Percentiles rank a stretch among this genome's conserved stretches.
phyloP scores from a whole-genome alignment of 2,113 vertebrate species.

The Mustela lutreola region DNA sequence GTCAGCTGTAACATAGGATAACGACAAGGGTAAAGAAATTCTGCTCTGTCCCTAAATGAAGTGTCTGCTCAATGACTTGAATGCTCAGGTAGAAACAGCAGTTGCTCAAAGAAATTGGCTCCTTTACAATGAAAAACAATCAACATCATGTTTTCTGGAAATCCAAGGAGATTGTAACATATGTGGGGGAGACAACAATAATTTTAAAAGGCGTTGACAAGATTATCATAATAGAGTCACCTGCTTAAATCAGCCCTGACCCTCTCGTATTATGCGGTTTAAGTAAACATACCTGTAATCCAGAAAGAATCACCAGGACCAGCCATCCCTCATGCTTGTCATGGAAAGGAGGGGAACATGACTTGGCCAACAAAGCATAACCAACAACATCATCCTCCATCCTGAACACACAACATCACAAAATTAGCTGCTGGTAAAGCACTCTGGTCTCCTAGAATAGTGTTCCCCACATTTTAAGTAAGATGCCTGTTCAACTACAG shows the following conservation, averaged over 20 bases:
- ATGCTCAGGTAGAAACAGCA: conserved; percentile 25
- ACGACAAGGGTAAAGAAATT: conserved; percentile 69
- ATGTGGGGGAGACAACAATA: background rate
- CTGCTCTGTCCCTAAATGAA: conserved; percentile 65
- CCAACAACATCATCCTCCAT: background rate
- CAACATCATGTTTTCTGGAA: conserved; percentile 21
- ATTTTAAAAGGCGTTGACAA: conserved; percentile 54
- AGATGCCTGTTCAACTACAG: background rate
- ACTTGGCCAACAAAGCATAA: background rate
- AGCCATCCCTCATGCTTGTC: no score
- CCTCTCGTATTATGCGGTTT: background rate
- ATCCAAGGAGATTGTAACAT: conserved; percentile 25
- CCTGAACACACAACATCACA: background rate
- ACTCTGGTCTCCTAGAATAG: background rate
- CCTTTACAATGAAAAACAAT: conserved; percentile 60
- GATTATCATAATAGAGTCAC: conserved; percentile 28
- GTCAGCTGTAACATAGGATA: conserved; percentile 75
- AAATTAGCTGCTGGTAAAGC: background rate
- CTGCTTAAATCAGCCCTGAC: background rate
- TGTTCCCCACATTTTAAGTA: background rate
- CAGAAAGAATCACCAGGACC: background rate
- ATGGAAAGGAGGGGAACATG: background rate
- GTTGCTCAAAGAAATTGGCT: conserved; percentile 65
- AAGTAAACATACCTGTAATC: background rate
- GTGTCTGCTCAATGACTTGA: conserved; percentile 65